phyloP scores from a whole-genome alignment of 2,797 vertebrate species.

The Cynodonichthys magdalenae region DNA sequence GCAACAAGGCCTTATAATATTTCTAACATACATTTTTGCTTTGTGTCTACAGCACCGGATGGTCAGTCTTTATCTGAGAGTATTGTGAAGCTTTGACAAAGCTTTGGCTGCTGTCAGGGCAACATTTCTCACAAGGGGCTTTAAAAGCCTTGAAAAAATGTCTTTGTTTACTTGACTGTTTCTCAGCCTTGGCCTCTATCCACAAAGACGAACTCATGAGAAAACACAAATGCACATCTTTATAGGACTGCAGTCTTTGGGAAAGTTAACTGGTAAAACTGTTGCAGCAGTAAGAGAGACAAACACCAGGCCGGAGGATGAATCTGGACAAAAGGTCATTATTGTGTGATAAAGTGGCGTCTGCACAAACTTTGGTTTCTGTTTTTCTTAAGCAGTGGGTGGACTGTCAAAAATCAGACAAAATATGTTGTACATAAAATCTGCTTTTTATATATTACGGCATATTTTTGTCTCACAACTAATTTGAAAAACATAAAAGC shows the following conservation, averaged over 20 bases:
- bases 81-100: slow-evolving; percentile 43
- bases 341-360: neutral
- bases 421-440: neutral
- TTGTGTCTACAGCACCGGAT: slow-evolving; percentile 9
- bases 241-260: slow-evolving; percentile 36
- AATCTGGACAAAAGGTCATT: slow-evolving; percentile 20
- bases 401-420: neutral
- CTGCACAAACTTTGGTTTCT: slow-evolving; percentile 1
- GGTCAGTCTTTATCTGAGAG: slow-evolving; percentile 45
- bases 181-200: slow-evolving; percentile 26
- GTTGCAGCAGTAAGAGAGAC: slow-evolving; percentile 52
- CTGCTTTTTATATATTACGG: neutral
- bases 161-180: slow-evolving; percentile 54
- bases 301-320: slow-evolving; percentile 37
- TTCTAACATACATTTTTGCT: slow-evolving; percentile 18
- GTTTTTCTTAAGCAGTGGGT: neutral
- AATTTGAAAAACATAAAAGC: neutral
- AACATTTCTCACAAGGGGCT: slow-evolving; percentile 39
- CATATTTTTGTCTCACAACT: neutral
- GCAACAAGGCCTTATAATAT: neutral
- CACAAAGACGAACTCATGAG: slow-evolving; percentile 9
- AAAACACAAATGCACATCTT: slow-evolving; percentile 21
- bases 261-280: slow-evolving; percentile 47
- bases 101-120: slow-evolving; percentile 37
- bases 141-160: slow-evolving; percentile 55